Evolutionary conservation across 2,113 vertebrate genomes (phyloP).

Genomic region (Hassar affinis): DNA sequence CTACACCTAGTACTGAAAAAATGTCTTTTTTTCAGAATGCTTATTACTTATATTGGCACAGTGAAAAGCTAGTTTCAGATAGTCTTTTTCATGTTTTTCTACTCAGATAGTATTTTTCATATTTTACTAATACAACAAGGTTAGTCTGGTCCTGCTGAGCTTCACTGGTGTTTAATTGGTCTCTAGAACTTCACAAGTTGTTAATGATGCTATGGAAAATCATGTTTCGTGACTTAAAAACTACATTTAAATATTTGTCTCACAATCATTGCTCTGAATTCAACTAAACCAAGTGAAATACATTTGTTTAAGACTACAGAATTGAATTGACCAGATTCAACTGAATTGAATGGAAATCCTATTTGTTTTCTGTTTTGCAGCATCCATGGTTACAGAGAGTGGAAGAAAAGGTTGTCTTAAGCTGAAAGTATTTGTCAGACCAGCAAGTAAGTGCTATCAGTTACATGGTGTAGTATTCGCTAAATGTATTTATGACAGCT

Average conservation of each 20-base stretch:
- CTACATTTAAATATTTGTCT: neutral
- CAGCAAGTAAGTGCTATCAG: conserved; percentile 87
- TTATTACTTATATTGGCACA: neutral
- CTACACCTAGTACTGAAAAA: neutral
- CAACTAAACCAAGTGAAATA: neutral
- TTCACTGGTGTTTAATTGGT: neutral
- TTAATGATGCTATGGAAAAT: neutral
- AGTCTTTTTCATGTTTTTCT: neutral
- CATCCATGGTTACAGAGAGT: conserved; percentile 91
- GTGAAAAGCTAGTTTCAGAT: neutral
- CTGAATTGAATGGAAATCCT: conserved; percentile 34
- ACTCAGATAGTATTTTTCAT: neutral
- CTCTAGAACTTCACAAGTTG: neutral
- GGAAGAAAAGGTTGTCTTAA: conserved; percentile 95
- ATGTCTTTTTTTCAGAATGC: neutral
- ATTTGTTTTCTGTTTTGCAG: conserved; percentile 69
- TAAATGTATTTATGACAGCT: conserved; percentile 14
- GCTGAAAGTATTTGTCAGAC: conserved; percentile 96
- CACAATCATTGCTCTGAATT: neutral
- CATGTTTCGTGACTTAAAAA: neutral
- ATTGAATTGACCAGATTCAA: neutral
- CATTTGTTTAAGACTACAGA: neutral
- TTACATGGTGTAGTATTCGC: conserved; percentile 51
- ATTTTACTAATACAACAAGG: neutral
- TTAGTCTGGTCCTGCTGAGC: neutral